These are phyloP conservation scores for Fundulus diaphanus DNA, from an alignment of 2,797 vertebrate species.

Conservation along the genomic window DNA sequence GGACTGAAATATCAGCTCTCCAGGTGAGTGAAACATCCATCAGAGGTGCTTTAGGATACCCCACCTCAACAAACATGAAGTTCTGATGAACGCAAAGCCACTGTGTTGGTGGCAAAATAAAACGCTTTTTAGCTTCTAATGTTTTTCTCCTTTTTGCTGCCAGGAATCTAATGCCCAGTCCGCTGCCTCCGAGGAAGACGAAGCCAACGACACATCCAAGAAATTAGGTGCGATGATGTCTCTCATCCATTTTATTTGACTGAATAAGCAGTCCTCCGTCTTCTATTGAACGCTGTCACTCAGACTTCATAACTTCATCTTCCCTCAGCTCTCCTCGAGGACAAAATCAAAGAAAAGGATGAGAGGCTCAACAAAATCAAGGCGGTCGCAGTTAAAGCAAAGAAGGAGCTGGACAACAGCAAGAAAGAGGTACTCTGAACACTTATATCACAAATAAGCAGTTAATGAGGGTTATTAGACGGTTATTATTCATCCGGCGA, in stretches of 20 bases:
- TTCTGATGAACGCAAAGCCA: background rate
- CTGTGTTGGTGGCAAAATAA: background rate
- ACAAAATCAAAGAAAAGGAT: constrained; percentile 87
- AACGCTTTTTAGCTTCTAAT: background rate
- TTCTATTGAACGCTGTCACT: background rate
- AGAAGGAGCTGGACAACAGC: constrained; percentile 91
- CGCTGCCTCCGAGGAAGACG: constrained; percentile 73
- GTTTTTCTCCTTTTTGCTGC: constrained; percentile 8
- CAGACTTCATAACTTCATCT: constrained; percentile 8
- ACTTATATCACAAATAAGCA: background rate
- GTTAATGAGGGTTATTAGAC: too few species aligned
- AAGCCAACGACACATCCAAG: constrained; percentile 77
- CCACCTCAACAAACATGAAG: background rate
- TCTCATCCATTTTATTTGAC: constrained; percentile 1
- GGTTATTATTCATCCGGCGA: constrained; percentile 1
- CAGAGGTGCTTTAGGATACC: background rate
- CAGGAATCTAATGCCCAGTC: constrained; percentile 80
- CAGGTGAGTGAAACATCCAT: constrained; percentile 83
- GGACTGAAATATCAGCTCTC: constrained; percentile 79
- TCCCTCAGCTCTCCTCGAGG: constrained; percentile 79
- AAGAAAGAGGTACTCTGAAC: constrained; percentile 88
- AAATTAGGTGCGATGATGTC: constrained; percentile 86
- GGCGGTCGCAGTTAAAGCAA: constrained; percentile 94
- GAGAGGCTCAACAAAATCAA: constrained; percentile 95
- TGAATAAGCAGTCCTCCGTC: background rate